Base-by-base conservation (phyloP, 2,797 vertebrate species). In the Rhabdophis nuchalis region DNA sequence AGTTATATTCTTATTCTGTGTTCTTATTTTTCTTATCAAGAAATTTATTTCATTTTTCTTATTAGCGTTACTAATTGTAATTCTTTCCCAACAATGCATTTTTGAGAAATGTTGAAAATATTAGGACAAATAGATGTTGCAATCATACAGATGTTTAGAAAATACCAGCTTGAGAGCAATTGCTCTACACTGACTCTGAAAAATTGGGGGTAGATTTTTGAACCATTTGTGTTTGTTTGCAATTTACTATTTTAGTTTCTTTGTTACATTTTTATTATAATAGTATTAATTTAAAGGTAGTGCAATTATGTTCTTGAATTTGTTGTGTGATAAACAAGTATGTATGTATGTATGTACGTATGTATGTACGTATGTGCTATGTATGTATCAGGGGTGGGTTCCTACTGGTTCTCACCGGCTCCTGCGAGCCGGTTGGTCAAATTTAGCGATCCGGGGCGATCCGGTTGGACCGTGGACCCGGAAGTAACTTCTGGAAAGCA, bases 21-120 rank as follows among this genome's bases (percentile, higher is more conserved):
- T 0, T 88, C 32, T 86, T 46, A 53, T 86, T 72, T 32, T 72
- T 61, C n/a, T n/a, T n/a, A 52, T 89, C 89, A 46, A 94, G 93
- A 93, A 95, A 93, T 94, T 91, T 50, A 94, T 93, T 94, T 95
- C 8, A 87, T 93, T 91, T 23, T 92, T 87, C 89, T 61, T 92
- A 89, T 95, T 95, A 92, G 91, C 27, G 95, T 94, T 93, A 88
- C 29, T 90, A 52, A 94, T 93, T n/a, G 2, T 64, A n/a, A 68
- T 68, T 13, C 61, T 68, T 68, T 32, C 5, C 64, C 64, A 68
- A 68, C n/a, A 68, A 32, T 68, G n/a, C 14, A 32, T 32, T 68
- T 32, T 68, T 16, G 29, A 68, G 61, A 68, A 11, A 64, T 68
- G 61, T 68, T 68, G n/a, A 68, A 68, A 68, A 32, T 68, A 68